phyloP scores from a whole-genome alignment of 2,797 vertebrate species.

The Carduelis carduelis region DNA sequence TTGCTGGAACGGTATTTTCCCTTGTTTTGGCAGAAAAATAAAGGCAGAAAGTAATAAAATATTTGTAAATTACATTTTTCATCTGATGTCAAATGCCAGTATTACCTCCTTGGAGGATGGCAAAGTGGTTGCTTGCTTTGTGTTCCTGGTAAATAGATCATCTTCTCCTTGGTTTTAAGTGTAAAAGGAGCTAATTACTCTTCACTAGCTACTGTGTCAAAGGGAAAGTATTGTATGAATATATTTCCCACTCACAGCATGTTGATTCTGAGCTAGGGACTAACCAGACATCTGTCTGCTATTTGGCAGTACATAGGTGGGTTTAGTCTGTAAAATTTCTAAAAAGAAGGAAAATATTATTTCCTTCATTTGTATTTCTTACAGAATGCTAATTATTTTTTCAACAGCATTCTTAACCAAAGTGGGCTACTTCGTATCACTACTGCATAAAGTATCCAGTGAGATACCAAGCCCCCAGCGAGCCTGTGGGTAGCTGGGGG shows the following conservation, averaged over 20 bases:
- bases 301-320: neutral
- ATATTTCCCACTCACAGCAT: neutral
- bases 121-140: neutral
- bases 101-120: neutral
- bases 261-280: neutral
- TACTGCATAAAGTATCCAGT: neutral
- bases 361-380: neutral
- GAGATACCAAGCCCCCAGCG: neutral
- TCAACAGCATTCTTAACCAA: neutral
- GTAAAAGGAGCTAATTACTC: neutral
- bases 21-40: constrained; percentile 11
- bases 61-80: constrained; percentile 17
- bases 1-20: neutral
- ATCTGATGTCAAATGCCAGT: constrained; percentile 29
- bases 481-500: neutral
- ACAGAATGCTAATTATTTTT: neutral
- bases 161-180: neutral
- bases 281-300: neutral
- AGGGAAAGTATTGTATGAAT: neutral
- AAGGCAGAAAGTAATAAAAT: constrained; percentile 18
- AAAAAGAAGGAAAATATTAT: neutral
- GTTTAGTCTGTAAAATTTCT: neutral
- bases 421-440: neutral
- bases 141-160: neutral
- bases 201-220: neutral